Evolutionary conservation across 2,797 vertebrate species (phyloP).

Genomic region (Chelon auratus): DNA sequence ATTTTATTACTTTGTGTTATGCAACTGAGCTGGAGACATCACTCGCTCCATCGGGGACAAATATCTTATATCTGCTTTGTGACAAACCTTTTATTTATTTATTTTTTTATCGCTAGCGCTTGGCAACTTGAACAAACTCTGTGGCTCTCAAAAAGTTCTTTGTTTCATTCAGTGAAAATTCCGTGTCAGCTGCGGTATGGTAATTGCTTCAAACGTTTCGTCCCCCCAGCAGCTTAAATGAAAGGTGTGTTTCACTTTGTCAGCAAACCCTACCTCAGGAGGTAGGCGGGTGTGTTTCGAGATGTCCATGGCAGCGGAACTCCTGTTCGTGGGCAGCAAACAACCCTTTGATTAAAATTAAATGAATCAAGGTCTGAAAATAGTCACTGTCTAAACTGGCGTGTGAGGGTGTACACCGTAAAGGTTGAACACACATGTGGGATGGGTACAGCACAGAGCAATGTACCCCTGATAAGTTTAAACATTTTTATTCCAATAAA

Average conservation of each 20-base stretch:
- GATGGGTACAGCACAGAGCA: too few species aligned
- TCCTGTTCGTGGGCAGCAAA: slow-evolving; percentile 36
- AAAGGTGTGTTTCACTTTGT: slow-evolving; percentile 59
- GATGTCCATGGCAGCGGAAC: slow-evolving; percentile 19
- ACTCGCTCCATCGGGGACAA: neutral
- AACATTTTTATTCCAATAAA: too few species aligned
- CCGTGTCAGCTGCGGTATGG: slow-evolving; percentile 33
- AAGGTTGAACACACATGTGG: too few species aligned
- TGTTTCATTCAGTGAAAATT: slow-evolving; percentile 32
- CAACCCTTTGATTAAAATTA: slow-evolving; percentile 36
- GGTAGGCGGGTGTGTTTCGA: slow-evolving; percentile 34
- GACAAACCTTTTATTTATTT: slow-evolving; percentile 8
- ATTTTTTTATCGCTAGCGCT: slow-evolving; percentile 41
- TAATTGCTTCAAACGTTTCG: slow-evolving; percentile 54
- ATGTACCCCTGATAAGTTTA: too few species aligned
- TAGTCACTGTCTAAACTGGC: too few species aligned
- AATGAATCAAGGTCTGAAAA: slow-evolving; percentile 16
- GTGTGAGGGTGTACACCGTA: too few species aligned
- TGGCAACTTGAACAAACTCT: slow-evolving; percentile 46
- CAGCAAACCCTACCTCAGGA: slow-evolving; percentile 47
- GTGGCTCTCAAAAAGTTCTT: slow-evolving; percentile 46
- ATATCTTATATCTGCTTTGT: slow-evolving; percentile 17
- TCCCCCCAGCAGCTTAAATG: slow-evolving; percentile 49
- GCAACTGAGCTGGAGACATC: slow-evolving; percentile 17
- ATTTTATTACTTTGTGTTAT: slow-evolving; percentile 52